These are phyloP conservation scores for Acrossocheilus fasciatus DNA, from an alignment of 2,797 vertebrate genomes.

Conservation along the genomic window DNA sequence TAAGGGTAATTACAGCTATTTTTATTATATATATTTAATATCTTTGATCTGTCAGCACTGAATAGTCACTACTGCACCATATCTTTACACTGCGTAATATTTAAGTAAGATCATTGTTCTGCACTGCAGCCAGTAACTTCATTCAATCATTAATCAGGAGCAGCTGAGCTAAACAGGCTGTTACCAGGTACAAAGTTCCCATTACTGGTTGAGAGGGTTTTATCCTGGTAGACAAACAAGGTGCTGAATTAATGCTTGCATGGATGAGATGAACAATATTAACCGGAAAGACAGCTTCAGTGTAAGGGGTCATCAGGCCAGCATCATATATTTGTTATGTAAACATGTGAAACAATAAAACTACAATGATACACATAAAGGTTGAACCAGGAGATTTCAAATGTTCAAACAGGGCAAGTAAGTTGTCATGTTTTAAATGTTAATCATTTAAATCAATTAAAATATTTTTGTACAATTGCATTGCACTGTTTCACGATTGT, in stretches of 20 bases:
- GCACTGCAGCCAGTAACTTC: slow-evolving; percentile 27
- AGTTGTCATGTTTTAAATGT: not conserved
- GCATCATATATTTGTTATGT: not conserved
- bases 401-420: not conserved
- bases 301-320: not conserved
- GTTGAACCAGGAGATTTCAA: not conserved
- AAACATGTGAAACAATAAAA: not conserved
- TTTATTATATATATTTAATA: not conserved
- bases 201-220: not conserved
- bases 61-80: not conserved
- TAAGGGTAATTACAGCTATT: not conserved
- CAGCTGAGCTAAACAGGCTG: not conserved
- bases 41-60: not conserved
- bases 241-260: not conserved
- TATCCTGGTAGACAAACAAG: slow-evolving; percentile 36
- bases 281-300: not conserved
- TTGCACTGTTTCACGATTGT: not conserved
- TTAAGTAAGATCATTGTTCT: not conserved
- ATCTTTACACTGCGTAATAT: not conserved
- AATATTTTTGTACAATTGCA: not conserved
- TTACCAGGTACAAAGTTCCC: slow-evolving; percentile 52
- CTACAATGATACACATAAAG: not conserved
- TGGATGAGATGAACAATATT: not conserved
- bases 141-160: slow-evolving; percentile 59
- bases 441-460: not conserved